phyloP scores from a whole-genome alignment of 2,888 invertebrate species.

The Caradrina kadenii region DNA sequence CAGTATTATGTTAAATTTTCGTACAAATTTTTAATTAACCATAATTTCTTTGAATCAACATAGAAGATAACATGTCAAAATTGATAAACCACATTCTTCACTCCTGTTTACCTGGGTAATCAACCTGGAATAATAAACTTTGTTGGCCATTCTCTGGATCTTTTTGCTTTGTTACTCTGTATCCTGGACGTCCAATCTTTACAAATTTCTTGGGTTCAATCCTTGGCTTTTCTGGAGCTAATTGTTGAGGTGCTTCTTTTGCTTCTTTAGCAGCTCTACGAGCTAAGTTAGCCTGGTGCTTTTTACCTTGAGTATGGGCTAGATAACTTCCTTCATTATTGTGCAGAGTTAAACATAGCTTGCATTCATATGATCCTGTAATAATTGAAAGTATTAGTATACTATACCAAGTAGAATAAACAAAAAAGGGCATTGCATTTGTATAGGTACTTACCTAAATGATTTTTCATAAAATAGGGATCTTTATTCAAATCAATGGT shows the following conservation, averaged over 20 bases:
- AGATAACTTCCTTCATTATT: slow-evolving; percentile 99
- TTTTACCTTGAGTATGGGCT: slow-evolving; percentile 99
- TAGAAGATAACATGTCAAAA: background rate
- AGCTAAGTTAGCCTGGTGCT: slow-evolving; percentile 99
- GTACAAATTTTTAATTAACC: too few relatives aligned
- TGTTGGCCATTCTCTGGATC: slow-evolving; percentile 99
- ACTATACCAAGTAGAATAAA: background rate
- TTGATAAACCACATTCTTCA: background rate
- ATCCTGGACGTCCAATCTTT: slow-evolving; percentile 99
- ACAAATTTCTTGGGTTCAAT: slow-evolving; percentile 99
- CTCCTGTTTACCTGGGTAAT: slow-evolving; percentile 93
- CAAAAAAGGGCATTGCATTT: background rate
- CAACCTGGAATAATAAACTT: slow-evolving; percentile 98
- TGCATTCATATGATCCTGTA: slow-evolving; percentile 98
- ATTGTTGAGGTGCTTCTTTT: slow-evolving; percentile 98
- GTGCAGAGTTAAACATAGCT: slow-evolving; percentile 99
- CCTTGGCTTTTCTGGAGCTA: slow-evolving; percentile 98
- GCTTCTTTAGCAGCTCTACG: slow-evolving; percentile 99
- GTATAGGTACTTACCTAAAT: slow-evolving; percentile 92
- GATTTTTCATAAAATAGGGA: slow-evolving; percentile 99
- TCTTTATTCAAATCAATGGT: slow-evolving; percentile 99
- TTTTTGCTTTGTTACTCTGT: slow-evolving; percentile 99
- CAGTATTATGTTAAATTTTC: too few relatives aligned
- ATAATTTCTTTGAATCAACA: too few relatives aligned
- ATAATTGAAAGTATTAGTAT: background rate